Conservation (phyloP, 1,140 invertebrate species). For the Calephelis nemesis region DNA sequence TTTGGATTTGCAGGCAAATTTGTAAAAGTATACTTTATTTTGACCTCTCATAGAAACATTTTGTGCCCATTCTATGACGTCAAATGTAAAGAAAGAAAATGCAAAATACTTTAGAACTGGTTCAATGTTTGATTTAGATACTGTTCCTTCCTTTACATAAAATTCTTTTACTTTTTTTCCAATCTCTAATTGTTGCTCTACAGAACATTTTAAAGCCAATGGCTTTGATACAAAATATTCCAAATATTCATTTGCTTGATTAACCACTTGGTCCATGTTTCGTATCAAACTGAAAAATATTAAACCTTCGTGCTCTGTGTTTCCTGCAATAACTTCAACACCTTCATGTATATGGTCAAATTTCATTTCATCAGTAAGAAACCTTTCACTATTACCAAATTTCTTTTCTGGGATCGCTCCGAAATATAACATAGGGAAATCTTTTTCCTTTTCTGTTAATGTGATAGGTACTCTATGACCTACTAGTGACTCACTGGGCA, state of each 20-base stretch:
- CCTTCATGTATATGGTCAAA: constrained; percentile 43
- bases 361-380: constrained; percentile 33
- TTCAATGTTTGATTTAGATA: constrained; percentile 27
- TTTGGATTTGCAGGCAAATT: constrained; percentile 48
- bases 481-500: constrained; percentile 34
- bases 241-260: constrained; percentile 33
- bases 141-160: constrained; percentile 35
- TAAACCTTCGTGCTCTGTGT: constrained; percentile 44
- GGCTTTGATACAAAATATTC: constrained; percentile 42
- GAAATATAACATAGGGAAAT: constrained; percentile 22
- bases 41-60: constrained; percentile 29
- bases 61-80: constrained; percentile 33
- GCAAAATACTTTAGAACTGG: constrained; percentile 31
- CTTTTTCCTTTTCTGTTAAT: constrained; percentile 25
- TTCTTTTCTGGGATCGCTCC: constrained; percentile 42
- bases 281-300: constrained; percentile 26
- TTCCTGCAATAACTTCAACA: constrained; percentile 51
- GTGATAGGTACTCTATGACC: constrained; percentile 26
- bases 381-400: constrained; percentile 41
- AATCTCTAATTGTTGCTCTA: constrained; percentile 35
- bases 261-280: constrained; percentile 26
- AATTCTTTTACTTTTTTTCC: constrained; percentile 42
- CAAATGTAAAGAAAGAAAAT: constrained; percentile 32
- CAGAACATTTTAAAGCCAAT: constrained; percentile 26
- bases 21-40: constrained; percentile 47